A percentile compares a stretch with the other conserved stretches of the same genome.
Evolutionary conservation across 2,113 vertebrate genomes (phyloP).

Genomic region (Vulpes lagopus): DNA sequence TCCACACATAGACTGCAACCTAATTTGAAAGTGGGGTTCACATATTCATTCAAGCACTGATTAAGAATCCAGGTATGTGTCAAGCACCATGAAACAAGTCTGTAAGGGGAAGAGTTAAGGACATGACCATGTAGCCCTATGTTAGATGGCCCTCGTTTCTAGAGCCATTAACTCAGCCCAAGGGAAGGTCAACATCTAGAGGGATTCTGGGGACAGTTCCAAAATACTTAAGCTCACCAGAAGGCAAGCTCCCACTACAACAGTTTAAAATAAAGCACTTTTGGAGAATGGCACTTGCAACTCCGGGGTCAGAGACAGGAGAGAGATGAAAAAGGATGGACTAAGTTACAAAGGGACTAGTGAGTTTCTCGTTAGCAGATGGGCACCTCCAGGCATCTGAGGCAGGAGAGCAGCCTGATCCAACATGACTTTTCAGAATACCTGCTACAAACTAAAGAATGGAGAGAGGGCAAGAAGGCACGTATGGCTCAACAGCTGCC

Average conservation of each 20-base stretch:
- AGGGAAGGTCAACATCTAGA: neutral
- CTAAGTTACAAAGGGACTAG: neutral
- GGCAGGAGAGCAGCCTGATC: too few species aligned
- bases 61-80: slow-evolving; percentile 7
- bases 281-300: neutral
- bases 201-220: neutral
- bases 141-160: neutral
- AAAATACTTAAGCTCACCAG: neutral
- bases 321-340: neutral
- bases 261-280: neutral
- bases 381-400: neutral
- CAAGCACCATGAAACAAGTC: neutral
- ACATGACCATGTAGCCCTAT: neutral
- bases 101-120: neutral
- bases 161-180: neutral
- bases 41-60: neutral
- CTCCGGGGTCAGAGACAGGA: neutral
- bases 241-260: neutral
- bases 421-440: neutral
- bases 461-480: neutral
- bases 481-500: neutral
- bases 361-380: neutral
- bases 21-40: neutral
- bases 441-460: neutral
- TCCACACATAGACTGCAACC: neutral